Conservation (phyloP, 2,113 vertebrate species). For the Tinamus guttatus region DNA sequence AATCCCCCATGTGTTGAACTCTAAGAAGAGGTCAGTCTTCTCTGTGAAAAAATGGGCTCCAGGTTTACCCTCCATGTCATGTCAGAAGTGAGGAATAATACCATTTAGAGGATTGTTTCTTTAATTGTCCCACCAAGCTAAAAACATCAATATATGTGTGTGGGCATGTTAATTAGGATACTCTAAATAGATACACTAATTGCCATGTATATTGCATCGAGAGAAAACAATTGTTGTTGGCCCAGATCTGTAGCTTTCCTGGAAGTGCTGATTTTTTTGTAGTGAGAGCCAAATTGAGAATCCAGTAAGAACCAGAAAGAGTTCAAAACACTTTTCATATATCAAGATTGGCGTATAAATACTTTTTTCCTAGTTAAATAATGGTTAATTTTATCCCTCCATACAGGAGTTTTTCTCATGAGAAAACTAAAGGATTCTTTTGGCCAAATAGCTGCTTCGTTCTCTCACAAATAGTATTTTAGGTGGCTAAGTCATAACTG, state of each 20-base stretch:
- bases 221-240: neutral
- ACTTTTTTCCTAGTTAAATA: neutral
- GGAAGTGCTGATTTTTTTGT: neutral
- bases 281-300: neutral
- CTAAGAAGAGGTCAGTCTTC: neutral
- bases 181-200: neutral
- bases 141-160: neutral
- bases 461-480: neutral
- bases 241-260: neutral
- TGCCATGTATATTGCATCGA: neutral
- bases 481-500: neutral
- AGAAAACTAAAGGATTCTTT: neutral
- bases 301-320: neutral
- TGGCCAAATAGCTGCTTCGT: accelerated
- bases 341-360: neutral
- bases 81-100: neutral
- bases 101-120: neutral
- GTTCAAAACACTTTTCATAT: neutral
- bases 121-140: neutral
- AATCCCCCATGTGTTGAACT: neutral
- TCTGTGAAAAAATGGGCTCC: neutral
- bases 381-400: neutral
- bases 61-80: neutral
- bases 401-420: neutral
- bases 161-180: neutral